Conservation (phyloP, 2,888 invertebrate species). For the Melanchra persicariae region DNA sequence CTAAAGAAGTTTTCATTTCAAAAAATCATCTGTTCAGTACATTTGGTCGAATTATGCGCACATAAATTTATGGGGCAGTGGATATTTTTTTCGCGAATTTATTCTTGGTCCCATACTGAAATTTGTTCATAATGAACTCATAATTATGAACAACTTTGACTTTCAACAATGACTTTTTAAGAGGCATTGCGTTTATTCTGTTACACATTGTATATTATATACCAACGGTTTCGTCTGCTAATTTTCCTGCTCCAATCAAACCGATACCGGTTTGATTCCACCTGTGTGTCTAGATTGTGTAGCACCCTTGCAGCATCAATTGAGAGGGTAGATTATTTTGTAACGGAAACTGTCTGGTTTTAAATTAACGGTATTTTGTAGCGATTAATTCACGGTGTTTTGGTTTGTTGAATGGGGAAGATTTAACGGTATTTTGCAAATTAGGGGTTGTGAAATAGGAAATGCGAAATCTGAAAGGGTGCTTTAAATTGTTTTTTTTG, state of each 20-base stretch:
- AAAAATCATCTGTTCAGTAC: no score
- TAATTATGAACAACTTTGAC: no score
- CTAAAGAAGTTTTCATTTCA: no score
- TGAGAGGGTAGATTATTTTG: conserved; percentile 5
- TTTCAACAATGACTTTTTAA: no score
- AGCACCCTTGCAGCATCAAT: conserved; percentile 17
- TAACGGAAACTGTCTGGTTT: conserved; percentile 2
- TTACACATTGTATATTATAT: no score
- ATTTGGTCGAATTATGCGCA: no score
- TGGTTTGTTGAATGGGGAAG: background rate
- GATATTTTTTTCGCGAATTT: no score
- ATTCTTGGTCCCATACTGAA: no score
- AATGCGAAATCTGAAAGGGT: background rate
- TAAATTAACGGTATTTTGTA: background rate
- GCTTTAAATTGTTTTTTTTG: no score
- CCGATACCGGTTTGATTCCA: conserved; percentile 8
- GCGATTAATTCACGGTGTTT: background rate
- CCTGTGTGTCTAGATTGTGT: conserved; percentile 14
- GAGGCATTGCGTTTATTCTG: no score
- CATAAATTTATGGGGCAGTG: no score
- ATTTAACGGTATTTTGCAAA: background rate
- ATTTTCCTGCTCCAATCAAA: conserved; percentile 5
- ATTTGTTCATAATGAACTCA: no score
- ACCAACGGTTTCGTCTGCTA: background rate
- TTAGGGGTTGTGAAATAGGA: background rate